Evolutionary conservation across 2,888 invertebrate genomes (phyloP), one percentile per base, ranked within the genome.

Genomic region (Artemia sp.): DNA sequence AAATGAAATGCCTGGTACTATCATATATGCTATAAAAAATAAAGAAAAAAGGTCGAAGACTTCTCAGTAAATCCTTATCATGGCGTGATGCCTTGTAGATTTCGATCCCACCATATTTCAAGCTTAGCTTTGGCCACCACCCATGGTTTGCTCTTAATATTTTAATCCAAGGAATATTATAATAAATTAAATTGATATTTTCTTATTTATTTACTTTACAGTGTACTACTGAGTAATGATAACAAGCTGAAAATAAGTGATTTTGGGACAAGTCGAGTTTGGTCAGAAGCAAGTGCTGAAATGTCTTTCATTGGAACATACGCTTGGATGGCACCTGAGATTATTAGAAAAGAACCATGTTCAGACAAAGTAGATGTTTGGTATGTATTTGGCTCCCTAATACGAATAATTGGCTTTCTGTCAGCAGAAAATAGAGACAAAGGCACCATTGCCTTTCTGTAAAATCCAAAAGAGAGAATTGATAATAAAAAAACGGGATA

Each of bases 321-420:
- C 0, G 92, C 95, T 0, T 98, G 97, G 97, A 98, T 98, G 97
- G 95, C 97, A 0, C 98, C 98, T 0, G 98, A 98, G 81, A 90
- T 97, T 64, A 96, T 98, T 74, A 85, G 94, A 72, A 93, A 94
- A 77, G 92, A 96, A 77, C 92, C 90, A 0, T 98, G 95, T 79
- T 94, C 92, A 0, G 96, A 97, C 77, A 92, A 95, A 78, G 94
- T 98, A 0, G 98, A 98, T 78, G 90, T 98, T 72, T 98, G 97
- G 96, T 84, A 76, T 78, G 79, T 73, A 66, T 51, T 69, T 69
- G 52, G 67, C 66, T 67, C 52, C 52, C 64, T 68, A 69, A 71
- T 73, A 12, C 72, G 81, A 82, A 82, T 94, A 96, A 0, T 98
- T 88, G 77, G 98, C 97, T 6, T 93, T 98, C 0, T 94, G 98